These are phyloP conservation scores for Dissostichus mawsoni DNA, from an alignment of 2,113 vertebrate species.

Conservation along the genomic window DNA sequence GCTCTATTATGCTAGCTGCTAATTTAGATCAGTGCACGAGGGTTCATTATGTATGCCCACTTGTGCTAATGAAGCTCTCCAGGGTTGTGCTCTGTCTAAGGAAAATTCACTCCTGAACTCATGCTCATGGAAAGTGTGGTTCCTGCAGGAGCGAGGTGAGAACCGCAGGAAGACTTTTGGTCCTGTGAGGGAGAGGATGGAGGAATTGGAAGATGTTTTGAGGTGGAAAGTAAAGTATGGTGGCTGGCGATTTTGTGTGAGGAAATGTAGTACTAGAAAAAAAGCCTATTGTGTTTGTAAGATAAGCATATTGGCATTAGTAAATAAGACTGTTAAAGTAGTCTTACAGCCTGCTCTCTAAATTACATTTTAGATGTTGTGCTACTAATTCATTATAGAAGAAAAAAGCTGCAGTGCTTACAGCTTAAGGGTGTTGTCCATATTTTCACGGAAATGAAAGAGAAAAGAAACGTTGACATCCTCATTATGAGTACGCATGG, in stretches of 20 bases:
- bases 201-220: too few relatives aligned
- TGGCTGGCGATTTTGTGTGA: neutral
- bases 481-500: neutral
- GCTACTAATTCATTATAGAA: neutral
- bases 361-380: neutral
- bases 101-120: conserved; percentile 29
- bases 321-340: neutral
- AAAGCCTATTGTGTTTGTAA: neutral
- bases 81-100: conserved; percentile 46
- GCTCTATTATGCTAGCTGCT: conserved; percentile 57
- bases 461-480: neutral
- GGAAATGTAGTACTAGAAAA: too few relatives aligned
- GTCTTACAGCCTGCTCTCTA: neutral
- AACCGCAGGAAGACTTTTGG: too few relatives aligned
- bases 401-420: neutral
- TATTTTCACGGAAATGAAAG: neutral
- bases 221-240: neutral
- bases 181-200: neutral
- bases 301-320: neutral
- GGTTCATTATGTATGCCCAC: conserved; percentile 54
- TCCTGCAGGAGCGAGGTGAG: neutral
- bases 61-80: conserved; percentile 63
- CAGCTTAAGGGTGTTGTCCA: neutral
- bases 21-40: conserved; percentile 56
- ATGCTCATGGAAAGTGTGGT: conserved; percentile 17